phyloP scores from a whole-genome alignment of 1,140 invertebrate genomes.

The Zaprionus gabonicus region DNA sequence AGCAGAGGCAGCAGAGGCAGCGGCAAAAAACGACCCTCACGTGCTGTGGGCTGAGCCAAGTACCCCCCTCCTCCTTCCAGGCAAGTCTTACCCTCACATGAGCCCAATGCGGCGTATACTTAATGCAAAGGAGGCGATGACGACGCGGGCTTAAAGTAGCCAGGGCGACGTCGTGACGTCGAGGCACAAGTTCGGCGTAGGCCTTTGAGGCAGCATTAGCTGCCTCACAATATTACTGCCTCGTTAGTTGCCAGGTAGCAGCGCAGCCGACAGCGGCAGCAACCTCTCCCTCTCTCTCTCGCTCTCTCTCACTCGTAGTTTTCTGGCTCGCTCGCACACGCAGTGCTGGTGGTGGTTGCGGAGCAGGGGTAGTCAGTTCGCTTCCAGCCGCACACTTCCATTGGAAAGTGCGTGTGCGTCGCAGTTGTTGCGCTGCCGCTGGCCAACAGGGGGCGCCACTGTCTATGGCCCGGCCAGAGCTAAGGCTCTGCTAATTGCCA shows the following conservation, averaged over 20 bases:
- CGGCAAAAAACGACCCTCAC: constrained; percentile 70
- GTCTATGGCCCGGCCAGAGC: neutral
- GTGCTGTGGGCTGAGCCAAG: constrained; percentile 38
- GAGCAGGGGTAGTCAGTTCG: constrained; percentile 29
- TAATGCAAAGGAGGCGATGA: constrained; percentile 62
- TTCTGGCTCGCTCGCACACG: constrained; percentile 41
- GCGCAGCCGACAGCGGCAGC: constrained; percentile 14
- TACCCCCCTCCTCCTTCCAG: constrained; percentile 25
- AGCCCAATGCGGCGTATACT: constrained; percentile 64
- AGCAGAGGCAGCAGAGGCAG: neutral
- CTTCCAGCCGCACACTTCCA: constrained; percentile 74
- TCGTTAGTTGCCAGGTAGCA: constrained; percentile 71
- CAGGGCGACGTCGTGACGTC: constrained; percentile 66
- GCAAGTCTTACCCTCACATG: constrained; percentile 35
- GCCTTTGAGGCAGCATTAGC: constrained; percentile 54
- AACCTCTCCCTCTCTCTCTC: constrained; percentile 17
- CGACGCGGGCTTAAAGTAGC: constrained; percentile 72
- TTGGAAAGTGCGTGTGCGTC: constrained; percentile 74
- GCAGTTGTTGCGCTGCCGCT: constrained; percentile 20
- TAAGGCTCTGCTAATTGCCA: constrained; percentile 49
- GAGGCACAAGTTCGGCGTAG: constrained; percentile 23
- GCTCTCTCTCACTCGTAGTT: neutral
- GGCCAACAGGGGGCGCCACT: constrained; percentile 62
- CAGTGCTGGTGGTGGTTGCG: constrained; percentile 22
- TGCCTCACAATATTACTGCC: constrained; percentile 78